Evolutionary conservation across 2,797 vertebrate species (phyloP).

Genomic region (Sebastiscus tertius): DNA sequence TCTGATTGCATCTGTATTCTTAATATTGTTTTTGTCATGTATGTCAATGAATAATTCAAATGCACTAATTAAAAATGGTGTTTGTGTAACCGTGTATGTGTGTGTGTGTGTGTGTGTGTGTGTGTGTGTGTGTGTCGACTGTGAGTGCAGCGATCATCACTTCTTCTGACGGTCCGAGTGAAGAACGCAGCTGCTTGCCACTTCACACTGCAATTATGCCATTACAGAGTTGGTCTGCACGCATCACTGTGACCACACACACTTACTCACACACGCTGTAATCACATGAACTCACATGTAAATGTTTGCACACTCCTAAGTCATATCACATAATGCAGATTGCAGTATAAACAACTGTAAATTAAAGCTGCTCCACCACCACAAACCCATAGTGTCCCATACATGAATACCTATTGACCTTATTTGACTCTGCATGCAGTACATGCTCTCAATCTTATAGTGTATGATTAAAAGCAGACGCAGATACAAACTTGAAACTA

Average conservation of each 20-base stretch:
- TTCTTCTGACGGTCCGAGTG: slow-evolving; percentile 22
- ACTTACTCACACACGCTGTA: neutral
- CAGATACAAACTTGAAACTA: slow-evolving; percentile 2
- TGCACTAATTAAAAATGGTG: neutral
- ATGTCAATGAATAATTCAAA: slow-evolving; percentile 32
- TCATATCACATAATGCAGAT: neutral
- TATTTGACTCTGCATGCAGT: neutral
- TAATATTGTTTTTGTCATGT: neutral
- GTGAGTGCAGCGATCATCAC: neutral
- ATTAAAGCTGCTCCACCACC: neutral
- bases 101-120: neutral
- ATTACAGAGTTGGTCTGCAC: slow-evolving; percentile 10
- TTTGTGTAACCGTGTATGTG: neutral
- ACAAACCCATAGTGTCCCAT: neutral
- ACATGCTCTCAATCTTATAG: neutral
- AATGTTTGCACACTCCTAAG: neutral
- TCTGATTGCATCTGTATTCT: slow-evolving; percentile 11
- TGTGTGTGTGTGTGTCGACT: neutral
- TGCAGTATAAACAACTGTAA: neutral
- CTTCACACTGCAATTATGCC: slow-evolving; percentile 49
- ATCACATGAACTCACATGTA: neutral
- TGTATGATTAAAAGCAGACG: neutral
- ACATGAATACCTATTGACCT: neutral
- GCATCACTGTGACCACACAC: slow-evolving; percentile 18
- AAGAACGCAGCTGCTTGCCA: slow-evolving; percentile 36